Evolutionary conservation across 2,113 vertebrate genomes (phyloP), one percentile per base, ranked within the genome.

Genomic region (Ellobius talpinus): DNA sequence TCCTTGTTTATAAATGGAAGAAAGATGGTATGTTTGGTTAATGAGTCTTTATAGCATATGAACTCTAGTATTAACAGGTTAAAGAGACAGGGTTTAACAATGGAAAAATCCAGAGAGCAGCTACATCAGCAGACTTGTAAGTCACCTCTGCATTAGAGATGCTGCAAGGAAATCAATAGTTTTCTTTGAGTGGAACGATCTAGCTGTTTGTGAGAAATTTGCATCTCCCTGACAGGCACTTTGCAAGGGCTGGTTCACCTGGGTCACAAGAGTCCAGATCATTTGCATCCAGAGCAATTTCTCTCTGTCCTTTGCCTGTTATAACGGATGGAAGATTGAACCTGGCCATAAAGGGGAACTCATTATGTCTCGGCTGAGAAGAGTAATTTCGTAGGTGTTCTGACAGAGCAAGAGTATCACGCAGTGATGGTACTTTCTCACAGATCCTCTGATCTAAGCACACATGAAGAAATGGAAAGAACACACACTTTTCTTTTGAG

Each of bases 251-350:
- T 96, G 52, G 81, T 95, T 96, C 87, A 91, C 58, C 58, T 93
- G 73, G 93, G 94, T 97, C 98, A 97, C 19, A 33, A 42, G 23
- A 93, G 90, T 77, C 90, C 31, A 73, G 7, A 17, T 33, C 93
- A 96, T 97, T 95, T 97, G 96, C 95, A 95, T 96, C 81, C 93
- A 47, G 88, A 95, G 73, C 73, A 95, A 96, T 97, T 95, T 93
- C 82, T 96, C 78, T 93, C 81, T 91, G 95, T 77, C 92, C 72
- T 91, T 63, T 70, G 50, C 79, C 66, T 92, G 31, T 88, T 88
- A 55, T 66, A 45, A 61, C 26, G 45, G 85, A 97, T 93, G 66
- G 72, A 88, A 96, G 92, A 97, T 95, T 95, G 90, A 95, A 95
- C 81, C 33, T 92, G 86, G 95, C 52, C 91, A 77, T 95, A 97